A percentile compares a stretch with the other conserved stretches of the same genome.
phyloP scores from a whole-genome alignment of 2,888 invertebrate species.

The Phasia obesa region DNA sequence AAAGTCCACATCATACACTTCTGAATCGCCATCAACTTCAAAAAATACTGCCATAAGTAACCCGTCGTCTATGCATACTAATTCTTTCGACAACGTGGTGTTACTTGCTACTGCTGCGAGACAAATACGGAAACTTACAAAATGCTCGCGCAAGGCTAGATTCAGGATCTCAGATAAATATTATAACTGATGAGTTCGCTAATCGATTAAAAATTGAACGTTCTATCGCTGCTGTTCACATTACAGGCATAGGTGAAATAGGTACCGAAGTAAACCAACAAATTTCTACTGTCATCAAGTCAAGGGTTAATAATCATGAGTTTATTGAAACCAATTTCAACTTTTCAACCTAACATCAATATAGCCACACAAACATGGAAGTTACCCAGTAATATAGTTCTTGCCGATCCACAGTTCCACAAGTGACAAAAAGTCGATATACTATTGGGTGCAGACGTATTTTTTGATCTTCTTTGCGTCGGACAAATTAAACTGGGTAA shows the following conservation, averaged over 20 bases:
- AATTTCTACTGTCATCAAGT: conserved; percentile 14
- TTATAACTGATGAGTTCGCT: not conserved
- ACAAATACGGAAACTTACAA: not conserved
- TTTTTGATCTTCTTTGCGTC: not conserved
- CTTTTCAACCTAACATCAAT: conserved; percentile 29
- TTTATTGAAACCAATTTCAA: conserved; percentile 28
- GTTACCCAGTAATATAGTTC: conserved; percentile 10
- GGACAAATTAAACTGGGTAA: not conserved
- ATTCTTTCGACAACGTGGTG: too few relatives aligned
- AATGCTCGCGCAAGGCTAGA: not conserved
- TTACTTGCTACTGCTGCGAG: not conserved
- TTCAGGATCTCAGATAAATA: not conserved
- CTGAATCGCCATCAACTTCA: not conserved
- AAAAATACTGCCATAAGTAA: not conserved
- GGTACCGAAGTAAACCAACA: conserved; percentile 6
- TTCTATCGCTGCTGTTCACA: not conserved
- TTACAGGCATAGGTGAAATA: not conserved
- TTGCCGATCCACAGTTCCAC: not conserved
- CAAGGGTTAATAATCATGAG: conserved; percentile 24
- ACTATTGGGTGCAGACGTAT: not conserved
- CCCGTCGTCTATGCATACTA: not conserved
- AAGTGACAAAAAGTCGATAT: not conserved
- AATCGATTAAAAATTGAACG: not conserved
- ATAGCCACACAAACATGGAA: conserved; percentile 28
- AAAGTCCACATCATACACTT: conserved; percentile 16